Evolutionary conservation across 2,797 vertebrate genomes (phyloP).

Genomic region (Chelon auratus): DNA sequence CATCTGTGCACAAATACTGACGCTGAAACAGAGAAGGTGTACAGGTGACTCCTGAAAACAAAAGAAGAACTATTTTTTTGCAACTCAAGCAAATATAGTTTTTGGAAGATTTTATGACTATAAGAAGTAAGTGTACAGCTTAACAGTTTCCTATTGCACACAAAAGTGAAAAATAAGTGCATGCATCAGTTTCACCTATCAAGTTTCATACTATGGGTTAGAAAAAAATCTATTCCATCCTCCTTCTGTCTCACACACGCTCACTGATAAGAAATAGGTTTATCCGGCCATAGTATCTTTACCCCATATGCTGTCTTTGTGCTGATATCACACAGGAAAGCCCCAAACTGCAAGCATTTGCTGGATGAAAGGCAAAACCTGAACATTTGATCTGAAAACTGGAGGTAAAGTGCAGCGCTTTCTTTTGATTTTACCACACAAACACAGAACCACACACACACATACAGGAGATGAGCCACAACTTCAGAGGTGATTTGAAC

Average conservation of each 20-base stretch:
- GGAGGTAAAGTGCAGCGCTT: conserved; percentile 24
- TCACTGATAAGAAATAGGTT: background rate
- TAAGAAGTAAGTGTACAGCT: too few relatives aligned
- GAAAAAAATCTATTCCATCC: too few relatives aligned
- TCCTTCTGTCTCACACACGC: background rate
- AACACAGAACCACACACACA: conserved; percentile 9
- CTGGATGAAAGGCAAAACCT: conserved; percentile 35
- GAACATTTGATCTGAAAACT: conserved; percentile 33
- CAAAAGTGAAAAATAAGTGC: background rate
- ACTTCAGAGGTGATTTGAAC: conserved; percentile 35
- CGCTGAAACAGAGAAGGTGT: background rate
- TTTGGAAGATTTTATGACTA: too few relatives aligned
- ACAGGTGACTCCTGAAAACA: background rate
- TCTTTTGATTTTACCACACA: conserved; percentile 22
- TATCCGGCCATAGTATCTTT: background rate
- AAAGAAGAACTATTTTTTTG: too few relatives aligned
- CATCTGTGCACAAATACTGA: background rate
- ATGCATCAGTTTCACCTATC: too few relatives aligned
- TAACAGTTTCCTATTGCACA: background rate
- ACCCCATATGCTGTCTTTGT: conserved; percentile 3
- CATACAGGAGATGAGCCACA: conserved; percentile 12
- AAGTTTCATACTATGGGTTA: background rate
- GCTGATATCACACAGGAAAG: conserved; percentile 13
- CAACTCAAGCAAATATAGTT: too few relatives aligned
- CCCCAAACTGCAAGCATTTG: conserved; percentile 21